These are phyloP conservation scores for Ciconia boyciana DNA, from an alignment of 2,113 vertebrate species.

Conservation along the genomic window DNA sequence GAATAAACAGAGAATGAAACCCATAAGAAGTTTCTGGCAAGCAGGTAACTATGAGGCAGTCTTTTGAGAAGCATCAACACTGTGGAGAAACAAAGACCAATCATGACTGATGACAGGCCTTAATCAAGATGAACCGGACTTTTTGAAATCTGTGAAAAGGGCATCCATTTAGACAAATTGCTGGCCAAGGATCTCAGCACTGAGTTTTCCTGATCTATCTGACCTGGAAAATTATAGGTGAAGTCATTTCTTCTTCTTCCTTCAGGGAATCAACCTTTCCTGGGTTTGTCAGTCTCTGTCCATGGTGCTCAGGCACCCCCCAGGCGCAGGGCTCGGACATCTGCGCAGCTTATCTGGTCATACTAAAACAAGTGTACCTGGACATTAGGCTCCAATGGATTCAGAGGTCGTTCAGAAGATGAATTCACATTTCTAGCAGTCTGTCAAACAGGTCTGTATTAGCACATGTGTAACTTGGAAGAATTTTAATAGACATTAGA, in stretches of 20 bases:
- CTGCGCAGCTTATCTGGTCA: rapidly evolving
- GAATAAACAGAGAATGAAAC: background rate
- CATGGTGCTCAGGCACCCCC: conserved; percentile 19
- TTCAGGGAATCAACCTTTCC: background rate
- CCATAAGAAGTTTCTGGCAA: background rate
- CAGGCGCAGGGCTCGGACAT: rapidly evolving
- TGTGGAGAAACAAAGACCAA: background rate
- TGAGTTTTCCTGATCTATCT: background rate
- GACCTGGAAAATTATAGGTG: background rate
- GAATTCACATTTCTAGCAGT: background rate
- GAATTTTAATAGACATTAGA: background rate
- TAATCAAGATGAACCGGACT: background rate
- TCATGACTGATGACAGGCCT: background rate
- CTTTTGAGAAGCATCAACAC: background rate
- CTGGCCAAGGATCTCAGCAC: background rate
- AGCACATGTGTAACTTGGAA: background rate
- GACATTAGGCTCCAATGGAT: background rate
- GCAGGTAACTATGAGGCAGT: background rate
- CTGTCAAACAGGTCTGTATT: background rate
- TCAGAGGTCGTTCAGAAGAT: background rate
- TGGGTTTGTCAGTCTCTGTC: conserved; percentile 4
- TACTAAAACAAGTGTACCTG: background rate
- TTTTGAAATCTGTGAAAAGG: background rate
- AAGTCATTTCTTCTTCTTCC: background rate
- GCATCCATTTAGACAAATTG: background rate